These are phyloP conservation scores for Hirtodrosophila trivittata DNA, from an alignment of 2,888 invertebrate species.

Conservation along the genomic window DNA sequence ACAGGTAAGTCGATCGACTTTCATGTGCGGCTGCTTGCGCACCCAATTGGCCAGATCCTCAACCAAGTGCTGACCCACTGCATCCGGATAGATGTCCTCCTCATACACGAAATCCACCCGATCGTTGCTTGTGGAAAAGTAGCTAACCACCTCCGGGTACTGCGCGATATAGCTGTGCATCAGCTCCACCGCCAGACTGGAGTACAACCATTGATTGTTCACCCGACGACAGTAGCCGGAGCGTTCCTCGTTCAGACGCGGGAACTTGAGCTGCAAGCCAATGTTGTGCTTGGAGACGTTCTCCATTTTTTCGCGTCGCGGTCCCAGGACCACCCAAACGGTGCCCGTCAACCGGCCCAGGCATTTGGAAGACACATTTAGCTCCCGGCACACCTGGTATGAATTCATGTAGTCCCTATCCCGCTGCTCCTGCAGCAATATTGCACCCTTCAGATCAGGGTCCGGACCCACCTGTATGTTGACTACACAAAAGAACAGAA, in stretches of 20 bases:
- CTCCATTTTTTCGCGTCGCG: constrained; percentile 83
- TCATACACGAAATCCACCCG: constrained; percentile 87
- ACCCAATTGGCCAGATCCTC: constrained; percentile 88
- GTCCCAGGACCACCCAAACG: constrained; percentile 87
- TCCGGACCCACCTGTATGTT: constrained; percentile 78
- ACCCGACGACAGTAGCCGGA: constrained; percentile 92
- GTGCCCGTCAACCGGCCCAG: constrained; percentile 94
- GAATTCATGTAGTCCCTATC: constrained; percentile 72
- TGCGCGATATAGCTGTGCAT: constrained; percentile 88
- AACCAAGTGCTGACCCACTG: constrained; percentile 81
- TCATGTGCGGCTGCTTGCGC: constrained; percentile 87
- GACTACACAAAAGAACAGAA: constrained; percentile 59
- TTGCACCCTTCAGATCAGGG: constrained; percentile 74
- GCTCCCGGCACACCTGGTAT: constrained; percentile 72
- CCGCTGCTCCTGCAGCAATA: constrained; percentile 58
- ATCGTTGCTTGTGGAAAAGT: constrained; percentile 83
- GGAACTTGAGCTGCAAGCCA: constrained; percentile 96
- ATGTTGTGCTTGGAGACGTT: constrained; percentile 88
- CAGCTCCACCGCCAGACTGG: constrained; percentile 88
- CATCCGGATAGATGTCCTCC: constrained; percentile 87
- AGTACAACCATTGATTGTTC: constrained; percentile 91
- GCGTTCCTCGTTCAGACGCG: constrained; percentile 90
- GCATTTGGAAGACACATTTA: constrained; percentile 88
- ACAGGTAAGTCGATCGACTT: constrained; percentile 87
- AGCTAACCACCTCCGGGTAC: constrained; percentile 90